Percentiles rank a stretch among this genome's conserved stretches.
phyloP scores from a whole-genome alignment of 1,140 invertebrate species.

The Liolophura sinensis region DNA sequence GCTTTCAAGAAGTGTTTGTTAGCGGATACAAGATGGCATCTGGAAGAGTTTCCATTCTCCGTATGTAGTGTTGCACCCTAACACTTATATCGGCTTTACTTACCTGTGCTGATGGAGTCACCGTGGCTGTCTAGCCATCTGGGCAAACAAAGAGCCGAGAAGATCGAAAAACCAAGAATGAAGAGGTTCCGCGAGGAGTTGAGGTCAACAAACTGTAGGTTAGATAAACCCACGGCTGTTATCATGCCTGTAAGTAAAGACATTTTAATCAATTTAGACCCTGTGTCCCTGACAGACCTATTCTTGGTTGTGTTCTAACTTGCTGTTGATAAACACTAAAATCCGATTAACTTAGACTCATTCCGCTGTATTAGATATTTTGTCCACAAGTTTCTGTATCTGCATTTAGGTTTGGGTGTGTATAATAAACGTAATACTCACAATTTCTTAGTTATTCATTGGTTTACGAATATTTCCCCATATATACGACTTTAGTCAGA shows the following conservation, averaged over 20 bases:
- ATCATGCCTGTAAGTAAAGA: conserved; percentile 14
- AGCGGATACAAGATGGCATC: too few species aligned
- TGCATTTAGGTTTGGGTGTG: too few species aligned
- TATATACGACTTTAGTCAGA: neutral
- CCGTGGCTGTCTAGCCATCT: conserved; percentile 68
- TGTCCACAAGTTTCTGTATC: too few species aligned
- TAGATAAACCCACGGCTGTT: conserved; percentile 64
- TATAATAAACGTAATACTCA: too few species aligned
- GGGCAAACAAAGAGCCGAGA: conserved; percentile 78
- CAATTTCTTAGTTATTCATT: neutral
- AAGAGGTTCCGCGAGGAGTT: conserved; percentile 80
- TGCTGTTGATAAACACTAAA: conserved; percentile 13
- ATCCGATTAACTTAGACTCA: too few species aligned
- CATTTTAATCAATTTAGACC: too few species aligned
- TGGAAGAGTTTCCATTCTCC: neutral
- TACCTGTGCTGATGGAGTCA: conserved; percentile 70
- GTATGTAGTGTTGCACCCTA: neutral
- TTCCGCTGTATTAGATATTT: too few species aligned
- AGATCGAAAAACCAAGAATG: conserved; percentile 86
- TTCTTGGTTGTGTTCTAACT: too few species aligned
- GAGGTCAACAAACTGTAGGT: conserved; percentile 80
- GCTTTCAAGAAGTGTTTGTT: too few species aligned
- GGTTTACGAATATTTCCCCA: neutral
- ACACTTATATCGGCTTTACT: neutral
- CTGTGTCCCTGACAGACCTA: too few species aligned